Base-by-base conservation (phyloP, 2,888 invertebrate species). In the Sarcophaga variegata region DNA sequence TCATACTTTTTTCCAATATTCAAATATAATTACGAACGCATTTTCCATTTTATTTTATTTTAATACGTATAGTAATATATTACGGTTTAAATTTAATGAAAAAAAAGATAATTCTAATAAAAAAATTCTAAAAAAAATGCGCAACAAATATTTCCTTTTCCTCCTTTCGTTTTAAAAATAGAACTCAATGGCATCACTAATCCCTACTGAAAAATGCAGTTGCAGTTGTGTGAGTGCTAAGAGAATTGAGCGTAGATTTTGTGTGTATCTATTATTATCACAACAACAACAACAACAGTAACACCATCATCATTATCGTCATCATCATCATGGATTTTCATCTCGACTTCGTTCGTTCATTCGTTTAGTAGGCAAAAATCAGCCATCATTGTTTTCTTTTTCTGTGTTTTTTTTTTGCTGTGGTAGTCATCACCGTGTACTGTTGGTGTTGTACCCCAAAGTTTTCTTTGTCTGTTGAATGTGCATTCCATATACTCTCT, bases 401-500 rank as follows among this genome's bases (percentile, higher is more conserved):
- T 37, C 37, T 37, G 1, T 37, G 37, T 37, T 37, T 37, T 37
- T 54, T 54, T 45, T 47, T 66, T 72, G 10, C 54, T 49, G n/a
- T 8, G 4, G 11, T 70, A 12, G 25, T 22, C 4, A 17, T 63
- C 20, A n/a, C 22, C 62, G 27, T 59, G 25, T n/a, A 27, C 12
- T 70, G 54, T 25, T n/a, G 47, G 71, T 71, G 64, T 45, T 59
- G 8, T 64, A 70, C 76, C 60, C 77, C 64, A 78, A 77, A 72
- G 62, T 78, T 67, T 72, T 83, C 86, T 86, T 81, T 83, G 86
- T 77, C 83, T 86, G 83, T 86, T 86, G 77, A 83, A 86, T 83
- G 86, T 86, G 86, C 82, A 74, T 81, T 80, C 45, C 47, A 59
- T 54, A 54, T 70, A 83, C 66, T 78, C 78, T 74, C 83, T 54